These are phyloP conservation scores for Numenius arquata DNA, from an alignment of 2,113 vertebrate genomes.

Conservation along the genomic window DNA sequence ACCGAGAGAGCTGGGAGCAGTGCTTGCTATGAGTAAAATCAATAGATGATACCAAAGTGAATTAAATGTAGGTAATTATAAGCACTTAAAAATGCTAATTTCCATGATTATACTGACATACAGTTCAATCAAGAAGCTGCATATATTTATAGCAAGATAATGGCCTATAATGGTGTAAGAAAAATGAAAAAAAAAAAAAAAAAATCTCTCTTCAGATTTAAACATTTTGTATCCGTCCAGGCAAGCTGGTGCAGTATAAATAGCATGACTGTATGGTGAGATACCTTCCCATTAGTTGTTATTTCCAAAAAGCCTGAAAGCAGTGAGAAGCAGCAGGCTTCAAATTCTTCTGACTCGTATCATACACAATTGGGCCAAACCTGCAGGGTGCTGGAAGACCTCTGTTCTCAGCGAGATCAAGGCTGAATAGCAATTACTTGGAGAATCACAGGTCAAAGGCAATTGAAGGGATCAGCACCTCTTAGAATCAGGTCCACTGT, in stretches of 20 bases:
- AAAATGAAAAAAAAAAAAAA: not conserved
- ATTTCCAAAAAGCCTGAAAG: slow-evolving; percentile 34
- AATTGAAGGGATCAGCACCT: slow-evolving; percentile 16
- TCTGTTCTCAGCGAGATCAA: slow-evolving; percentile 5
- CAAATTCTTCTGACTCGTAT: not conserved
- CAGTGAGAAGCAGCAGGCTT: slow-evolving; percentile 20
- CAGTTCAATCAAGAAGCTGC: slow-evolving; percentile 7
- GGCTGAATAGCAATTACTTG: slow-evolving; percentile 20
- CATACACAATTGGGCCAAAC: not conserved
- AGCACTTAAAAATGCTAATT: slow-evolving; percentile 18
- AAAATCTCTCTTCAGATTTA: not conserved
- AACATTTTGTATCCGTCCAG: not conserved
- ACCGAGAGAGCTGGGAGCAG: not conserved
- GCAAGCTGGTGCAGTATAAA: not conserved
- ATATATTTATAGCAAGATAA: slow-evolving; percentile 34
- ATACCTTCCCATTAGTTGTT: slow-evolving; percentile 24
- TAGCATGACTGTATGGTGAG: not conserved
- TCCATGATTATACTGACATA: slow-evolving; percentile 20
- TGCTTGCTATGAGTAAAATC: not conserved
- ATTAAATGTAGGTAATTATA: slow-evolving; percentile 29
- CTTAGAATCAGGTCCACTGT: not conserved
- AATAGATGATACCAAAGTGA: slow-evolving; percentile 22
- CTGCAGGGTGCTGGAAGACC: not conserved
- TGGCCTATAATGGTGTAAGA: not conserved
- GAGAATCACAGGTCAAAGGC: slow-evolving; percentile 42